Base-by-base conservation (phyloP, 2,888 invertebrate genomes). In the Neoscelio sp. region DNA sequence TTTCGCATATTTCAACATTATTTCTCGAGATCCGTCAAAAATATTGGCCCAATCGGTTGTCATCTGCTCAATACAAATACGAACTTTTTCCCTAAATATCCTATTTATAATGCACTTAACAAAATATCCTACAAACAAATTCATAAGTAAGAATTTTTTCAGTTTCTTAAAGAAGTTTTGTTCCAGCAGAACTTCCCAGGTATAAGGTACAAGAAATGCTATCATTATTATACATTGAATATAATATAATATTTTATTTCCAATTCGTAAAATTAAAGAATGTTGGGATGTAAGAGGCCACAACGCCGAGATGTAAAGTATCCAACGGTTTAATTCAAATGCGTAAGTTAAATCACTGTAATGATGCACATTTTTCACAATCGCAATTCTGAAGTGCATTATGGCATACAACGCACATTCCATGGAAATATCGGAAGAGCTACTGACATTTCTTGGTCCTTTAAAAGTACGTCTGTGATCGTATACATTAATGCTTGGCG, bases 21-120 rank as follows among this genome's bases (percentile, higher is more conserved):
- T 40, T 1, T 40, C 10, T 13, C 56, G 12, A 1, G 56, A 38
- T 5, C 56, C 56, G 1, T 38, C 40, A n/a, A 56, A 26, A n/a
- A 56, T 56, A 8, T 40, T 8, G 2, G 23, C 26, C 56, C 56
- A 56, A 40, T 56, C 56, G 5, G 12, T 26, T 2, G 38, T 40
- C 56, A 56, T 23, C 15, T 56, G 56, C 0, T 58, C 58, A 5
- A 58, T 58, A n/a, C 58, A 58, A n/a, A 28, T 28, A 0, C 58
- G 42, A 4, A 58, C 17, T 15, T 30, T 42, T 6, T 15, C 26
- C 2, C 42, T 40, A 10, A 13, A 40, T 3, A 28, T 28, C 17
- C 15, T 23, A 4, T 23, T 12, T 26, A 56, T 15, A 3, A 56
- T 15, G 8, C 15, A 15, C n/a, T 56, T 52, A 2, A 52, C 4